A percentile compares a stretch with the other conserved stretches of the same genome.
Evolutionary conservation across 2,113 vertebrate genomes (phyloP).

Genomic region (Chaetorhynchus papuensis): DNA sequence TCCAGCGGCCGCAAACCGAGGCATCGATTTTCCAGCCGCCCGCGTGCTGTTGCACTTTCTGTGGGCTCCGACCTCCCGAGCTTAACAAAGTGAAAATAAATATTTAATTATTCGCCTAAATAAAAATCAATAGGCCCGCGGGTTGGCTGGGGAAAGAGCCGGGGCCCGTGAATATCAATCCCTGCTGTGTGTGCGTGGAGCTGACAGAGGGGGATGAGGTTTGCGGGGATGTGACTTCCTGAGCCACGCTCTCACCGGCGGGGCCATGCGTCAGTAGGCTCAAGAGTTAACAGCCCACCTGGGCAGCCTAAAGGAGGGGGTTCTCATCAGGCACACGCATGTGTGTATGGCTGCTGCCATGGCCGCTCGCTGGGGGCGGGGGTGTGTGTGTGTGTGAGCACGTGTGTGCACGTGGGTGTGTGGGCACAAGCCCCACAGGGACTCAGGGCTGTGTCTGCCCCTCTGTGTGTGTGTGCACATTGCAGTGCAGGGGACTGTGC

Average conservation of each 20-base stretch:
- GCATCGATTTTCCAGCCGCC: constrained; percentile 44
- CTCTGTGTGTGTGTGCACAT: not conserved
- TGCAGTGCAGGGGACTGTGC: fast-evolving
- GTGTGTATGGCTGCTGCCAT: not conserved
- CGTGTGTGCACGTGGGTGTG: fast-evolving
- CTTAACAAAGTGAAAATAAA: constrained; percentile 85
- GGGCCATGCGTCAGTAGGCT: not conserved
- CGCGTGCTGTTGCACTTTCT: constrained; percentile 49
- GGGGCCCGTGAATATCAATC: constrained; percentile 8
- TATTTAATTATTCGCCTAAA: constrained; percentile 82
- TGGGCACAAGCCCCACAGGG: fast-evolving
- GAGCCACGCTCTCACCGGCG: fast-evolving
- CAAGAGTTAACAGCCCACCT: not conserved
- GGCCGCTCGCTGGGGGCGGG: not conserved
- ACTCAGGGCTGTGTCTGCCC: fast-evolving
- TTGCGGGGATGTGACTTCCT: not conserved
- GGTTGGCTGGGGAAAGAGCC: constrained; percentile 59
- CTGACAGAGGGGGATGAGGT: not conserved
- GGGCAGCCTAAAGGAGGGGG: not conserved
- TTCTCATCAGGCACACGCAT: fast-evolving
- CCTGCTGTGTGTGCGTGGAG: not conserved
- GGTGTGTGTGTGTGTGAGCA: not conserved
- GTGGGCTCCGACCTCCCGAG: constrained; percentile 64
- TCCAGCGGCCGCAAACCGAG: constrained; percentile 23
- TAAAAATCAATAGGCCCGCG: constrained; percentile 73